Percentiles rank a stretch among this genome's conserved stretches.
These are phyloP conservation scores for Bombyx mandarina DNA, from an alignment of 1,140 invertebrate species.

Conservation along the genomic window DNA sequence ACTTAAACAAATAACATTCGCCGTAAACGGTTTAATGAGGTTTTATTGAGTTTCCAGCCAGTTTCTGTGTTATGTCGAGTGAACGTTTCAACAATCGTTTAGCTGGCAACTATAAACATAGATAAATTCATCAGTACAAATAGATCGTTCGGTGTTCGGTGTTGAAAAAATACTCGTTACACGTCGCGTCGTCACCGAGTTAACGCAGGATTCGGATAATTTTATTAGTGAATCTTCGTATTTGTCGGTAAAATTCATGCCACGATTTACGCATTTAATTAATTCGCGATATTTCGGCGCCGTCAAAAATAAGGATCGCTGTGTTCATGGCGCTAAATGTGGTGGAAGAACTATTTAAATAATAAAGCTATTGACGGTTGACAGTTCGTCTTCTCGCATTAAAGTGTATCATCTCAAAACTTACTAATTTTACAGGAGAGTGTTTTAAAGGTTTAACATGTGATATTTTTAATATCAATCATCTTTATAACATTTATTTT, in stretches of 20 bases:
- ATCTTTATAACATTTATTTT: too few relatives aligned
- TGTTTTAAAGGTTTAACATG: too few relatives aligned
- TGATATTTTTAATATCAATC: too few relatives aligned
- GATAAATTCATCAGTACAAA: constrained; percentile 25
- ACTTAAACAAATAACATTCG: constrained; percentile 33
- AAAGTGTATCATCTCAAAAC: too few relatives aligned
- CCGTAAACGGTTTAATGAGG: constrained; percentile 13
- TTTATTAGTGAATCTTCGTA: constrained; percentile 5
- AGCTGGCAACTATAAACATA: constrained; percentile 20
- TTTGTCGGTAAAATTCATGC: too few relatives aligned
- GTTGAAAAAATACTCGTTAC: constrained; percentile 9
- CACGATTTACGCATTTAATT: not conserved
- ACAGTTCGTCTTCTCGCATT: too few relatives aligned
- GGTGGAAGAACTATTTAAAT: too few relatives aligned
- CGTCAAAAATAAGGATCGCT: too few relatives aligned
- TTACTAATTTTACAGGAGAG: too few relatives aligned
- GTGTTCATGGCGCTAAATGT: too few relatives aligned
- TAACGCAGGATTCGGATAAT: constrained; percentile 5
- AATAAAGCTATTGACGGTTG: too few relatives aligned
- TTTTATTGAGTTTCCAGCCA: constrained; percentile 23
- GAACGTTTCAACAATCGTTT: constrained; percentile 23
- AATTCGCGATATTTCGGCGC: too few relatives aligned
- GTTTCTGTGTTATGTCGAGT: constrained; percentile 24
- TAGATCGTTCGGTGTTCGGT: constrained; percentile 13
- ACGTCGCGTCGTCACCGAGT: constrained; percentile 2